Evolutionary conservation across 2,888 invertebrate genomes (phyloP).

Genomic region (Scaptomyza flava): DNA sequence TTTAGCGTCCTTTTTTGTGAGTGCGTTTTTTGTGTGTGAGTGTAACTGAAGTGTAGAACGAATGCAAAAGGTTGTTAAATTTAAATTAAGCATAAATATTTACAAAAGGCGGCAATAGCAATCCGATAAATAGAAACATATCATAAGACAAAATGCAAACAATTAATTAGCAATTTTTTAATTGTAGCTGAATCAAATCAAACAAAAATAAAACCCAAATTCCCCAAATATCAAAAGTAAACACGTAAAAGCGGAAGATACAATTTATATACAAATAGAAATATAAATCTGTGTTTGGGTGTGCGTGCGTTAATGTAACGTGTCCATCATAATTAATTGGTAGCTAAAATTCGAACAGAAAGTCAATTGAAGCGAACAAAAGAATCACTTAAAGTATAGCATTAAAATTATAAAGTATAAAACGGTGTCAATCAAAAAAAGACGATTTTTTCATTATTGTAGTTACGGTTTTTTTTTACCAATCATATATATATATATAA

Average conservation of each 20-base stretch:
- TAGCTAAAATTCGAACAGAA: conserved; percentile 34
- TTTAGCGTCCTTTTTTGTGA: conserved; percentile 43
- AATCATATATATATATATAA: conserved; percentile 33
- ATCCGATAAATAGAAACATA: conserved; percentile 70
- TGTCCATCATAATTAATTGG: conserved; percentile 52
- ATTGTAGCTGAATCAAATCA: conserved; percentile 36
- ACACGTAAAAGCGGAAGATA: conserved; percentile 9
- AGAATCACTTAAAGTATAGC: conserved; percentile 3
- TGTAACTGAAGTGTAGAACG: conserved; percentile 18
- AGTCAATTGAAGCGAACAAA: conserved; percentile 49
- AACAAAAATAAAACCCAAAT: not conserved
- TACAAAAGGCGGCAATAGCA: conserved; percentile 61
- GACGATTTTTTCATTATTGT: conserved; percentile 38
- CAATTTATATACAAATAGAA: conserved; percentile 28
- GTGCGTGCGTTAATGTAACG: conserved; percentile 2
- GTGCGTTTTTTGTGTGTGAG: not conserved
- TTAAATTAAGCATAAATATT: conserved; percentile 76
- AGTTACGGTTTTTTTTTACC: conserved; percentile 27
- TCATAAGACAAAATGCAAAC: conserved; percentile 59
- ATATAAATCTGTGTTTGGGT: conserved; percentile 20
- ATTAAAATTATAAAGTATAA: conserved; percentile 1
- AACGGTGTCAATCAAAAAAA: conserved; percentile 60
- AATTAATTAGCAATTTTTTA: conserved; percentile 54
- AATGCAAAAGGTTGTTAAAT: conserved; percentile 68
- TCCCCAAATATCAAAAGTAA: conserved; percentile 16